Base-by-base conservation (phyloP, 2,113 vertebrate genomes). In the Spea bombifrons region DNA sequence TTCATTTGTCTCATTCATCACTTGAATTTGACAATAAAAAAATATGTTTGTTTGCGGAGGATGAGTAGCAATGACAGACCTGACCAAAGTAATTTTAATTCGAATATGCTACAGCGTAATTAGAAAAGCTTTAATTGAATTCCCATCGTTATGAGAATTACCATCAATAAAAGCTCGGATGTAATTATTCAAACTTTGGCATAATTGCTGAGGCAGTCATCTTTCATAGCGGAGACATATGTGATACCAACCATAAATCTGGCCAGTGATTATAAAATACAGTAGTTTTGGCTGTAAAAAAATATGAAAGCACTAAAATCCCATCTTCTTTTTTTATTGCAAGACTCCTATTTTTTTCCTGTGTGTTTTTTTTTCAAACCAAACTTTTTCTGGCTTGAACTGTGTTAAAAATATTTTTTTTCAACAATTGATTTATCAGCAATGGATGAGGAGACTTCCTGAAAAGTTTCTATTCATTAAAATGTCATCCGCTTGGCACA, bases 81-180 rank as follows among this genome's bases (percentile, higher is more conserved):
- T 12, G 69, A 30, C 69, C 10, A 4, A 5, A 10, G 7, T 52
- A 53, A 53, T 52, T 71, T 17, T 71, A 71, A 71, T 71, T 46
- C 52, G 4, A 53, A 55, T 50, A 8, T 53, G 16, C 16, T 53
- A 8, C 43, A 43, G 5, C 30, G 48, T n/a, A 71, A 71, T 71
- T 46, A 71, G 16, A 5, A 30, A 30, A 17, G 16, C 49, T 71
- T 17, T 71, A 30, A 55, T 71, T 53, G 17, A 55, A 71, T 53
- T 53, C 12, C 47, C 5, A 50, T 70, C 67, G 16, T 70, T 71
- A 71, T 53, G 50, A 44, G n/a, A 71, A 44, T 71, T 71, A 30
- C 61, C 17, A 53, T 55, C 49, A 30, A 71, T 71, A 71, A 55
- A 71, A 50, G 16, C 4, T 10, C 44, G 30, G n/a, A 4, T 53